Evolutionary conservation across 2,888 invertebrate species (phyloP), one percentile per base, ranked within the genome.

Genomic region (Tetanocera ferruginea): DNA sequence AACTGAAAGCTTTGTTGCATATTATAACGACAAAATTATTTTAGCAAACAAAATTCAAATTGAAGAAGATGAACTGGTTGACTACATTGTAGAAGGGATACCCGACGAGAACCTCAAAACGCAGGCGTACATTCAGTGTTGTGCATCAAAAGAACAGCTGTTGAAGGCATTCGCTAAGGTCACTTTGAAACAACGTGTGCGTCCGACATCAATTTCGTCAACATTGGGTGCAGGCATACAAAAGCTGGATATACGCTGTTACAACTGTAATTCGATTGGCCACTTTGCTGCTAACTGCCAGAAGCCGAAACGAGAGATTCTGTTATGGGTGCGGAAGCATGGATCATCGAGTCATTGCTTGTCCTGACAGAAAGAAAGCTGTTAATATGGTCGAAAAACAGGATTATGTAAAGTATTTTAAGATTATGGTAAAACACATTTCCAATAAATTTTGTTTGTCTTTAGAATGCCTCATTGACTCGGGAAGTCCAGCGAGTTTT

Each of bases 121-220:
- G 37, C 76, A 76, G 25, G 78, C 78, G 1, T 71, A 66, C 9
- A 64, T 78, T 31, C 76, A 76, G 34, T 70, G 37, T 49, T 76
- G n/a, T 34, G 17, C 76, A 1, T 23, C 62, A 1, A 66, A 49
- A 66, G 43, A 14, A 9, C 70, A 78, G n/a, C 14, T 78, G 52
- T 31, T 78, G 31, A 23, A 62, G 31, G 28, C 37, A 2, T 76
- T 76, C n/a, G 5, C 43, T 1, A 55, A 43, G 5, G 64, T 75
- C 17, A 25, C 34, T n/a, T 31, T 64, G 19, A 55, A 55, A 5
- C 55, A 25, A 23, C 55, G 19, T 23, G 55, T 55, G 19, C 23
- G 19, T 19, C 19, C 55, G 2, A 55, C 8, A 19, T 3, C 43
- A 43, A 14, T 43, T 43, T 43, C 43, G 43, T 43, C 43, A 43